Percentiles rank a stretch among this genome's conserved stretches.
phyloP scores from a whole-genome alignment of 2,797 vertebrate species.

The Eulemur rubriventer region DNA sequence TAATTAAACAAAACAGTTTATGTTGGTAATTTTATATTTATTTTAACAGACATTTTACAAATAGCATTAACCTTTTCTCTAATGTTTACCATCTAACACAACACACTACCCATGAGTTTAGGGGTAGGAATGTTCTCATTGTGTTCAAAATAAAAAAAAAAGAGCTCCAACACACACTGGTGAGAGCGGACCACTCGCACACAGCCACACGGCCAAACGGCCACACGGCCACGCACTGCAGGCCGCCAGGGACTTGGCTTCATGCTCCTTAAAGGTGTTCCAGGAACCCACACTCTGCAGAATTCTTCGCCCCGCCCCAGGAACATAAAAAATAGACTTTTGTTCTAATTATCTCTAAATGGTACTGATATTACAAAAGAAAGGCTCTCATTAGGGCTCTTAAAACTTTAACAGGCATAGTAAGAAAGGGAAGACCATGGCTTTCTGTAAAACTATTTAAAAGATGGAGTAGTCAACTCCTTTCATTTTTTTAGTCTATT shows the following conservation, averaged over 20 bases:
- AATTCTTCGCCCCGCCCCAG: background rate
- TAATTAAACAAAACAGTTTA: conserved; percentile 51
- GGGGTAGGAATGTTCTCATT: background rate
- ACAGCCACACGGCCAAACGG: too few relatives aligned
- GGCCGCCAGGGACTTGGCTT: too few relatives aligned
- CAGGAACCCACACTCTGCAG: background rate
- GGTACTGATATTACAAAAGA: background rate
- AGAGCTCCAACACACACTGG: background rate
- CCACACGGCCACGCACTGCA: background rate
- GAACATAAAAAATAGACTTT: background rate
- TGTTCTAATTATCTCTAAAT: background rate
- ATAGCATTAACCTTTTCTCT: background rate
- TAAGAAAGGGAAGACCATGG: background rate
- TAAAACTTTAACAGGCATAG: background rate
- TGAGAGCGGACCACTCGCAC: too few relatives aligned
- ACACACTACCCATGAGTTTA: background rate
- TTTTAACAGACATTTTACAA: conserved; percentile 27
- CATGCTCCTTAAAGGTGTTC: background rate
- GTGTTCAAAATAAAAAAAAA: background rate
- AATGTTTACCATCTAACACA: background rate
- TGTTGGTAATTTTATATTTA: conserved; percentile 50
- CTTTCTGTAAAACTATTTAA: background rate
- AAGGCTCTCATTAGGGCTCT: background rate
- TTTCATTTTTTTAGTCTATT: too few relatives aligned
- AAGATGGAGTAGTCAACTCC: rapidly evolving